These are phyloP conservation scores for Crotalus viridis DNA, from an alignment of 2,113 vertebrate genomes.

Conservation along the genomic window DNA sequence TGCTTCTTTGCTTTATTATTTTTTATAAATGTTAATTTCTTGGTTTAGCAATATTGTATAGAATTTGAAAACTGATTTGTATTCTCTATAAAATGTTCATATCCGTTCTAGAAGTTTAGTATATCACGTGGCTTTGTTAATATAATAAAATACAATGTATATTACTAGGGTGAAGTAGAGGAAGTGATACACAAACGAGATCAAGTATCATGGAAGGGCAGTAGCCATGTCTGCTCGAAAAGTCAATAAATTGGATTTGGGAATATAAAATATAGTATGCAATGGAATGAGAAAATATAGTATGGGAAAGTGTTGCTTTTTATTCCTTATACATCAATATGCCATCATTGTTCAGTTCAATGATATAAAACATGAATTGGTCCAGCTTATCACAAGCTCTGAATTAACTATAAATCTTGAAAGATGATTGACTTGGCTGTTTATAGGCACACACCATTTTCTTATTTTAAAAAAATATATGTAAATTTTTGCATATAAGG, in stretches of 20 bases:
- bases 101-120: neutral
- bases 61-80: neutral
- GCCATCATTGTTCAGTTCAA: neutral
- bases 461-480: too few relatives aligned
- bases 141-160: neutral
- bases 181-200: neutral
- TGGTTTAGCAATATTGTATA: neutral
- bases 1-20: neutral
- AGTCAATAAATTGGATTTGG: neutral
- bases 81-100: neutral
- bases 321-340: conserved; percentile 10
- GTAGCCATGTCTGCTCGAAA: neutral
- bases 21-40: neutral
- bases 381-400: too few relatives aligned
- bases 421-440: too few relatives aligned
- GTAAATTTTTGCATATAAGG: too few relatives aligned
- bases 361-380: neutral
- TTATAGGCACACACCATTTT: too few relatives aligned
- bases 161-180: neutral
- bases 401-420: too few relatives aligned
- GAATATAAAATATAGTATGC: conserved; percentile 3
- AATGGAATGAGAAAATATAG: conserved; percentile 15
- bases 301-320: neutral
- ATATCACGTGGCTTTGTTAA: neutral
- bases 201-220: neutral